Evolutionary conservation across 2,888 invertebrate species (phyloP).

Genomic region (Coleophora deauratella): DNA sequence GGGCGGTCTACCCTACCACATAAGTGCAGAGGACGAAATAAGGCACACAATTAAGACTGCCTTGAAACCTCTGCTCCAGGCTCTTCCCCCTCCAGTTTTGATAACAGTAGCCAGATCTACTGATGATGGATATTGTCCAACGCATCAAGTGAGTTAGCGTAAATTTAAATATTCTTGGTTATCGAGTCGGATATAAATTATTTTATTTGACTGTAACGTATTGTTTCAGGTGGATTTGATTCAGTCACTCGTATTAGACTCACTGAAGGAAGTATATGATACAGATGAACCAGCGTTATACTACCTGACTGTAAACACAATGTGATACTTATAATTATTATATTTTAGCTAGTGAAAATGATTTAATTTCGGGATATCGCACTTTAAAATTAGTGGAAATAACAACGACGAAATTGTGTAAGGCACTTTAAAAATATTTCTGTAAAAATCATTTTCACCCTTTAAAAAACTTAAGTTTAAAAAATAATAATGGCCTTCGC

Average conservation of each 20-base stretch:
- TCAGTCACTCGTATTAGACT: conserved; percentile 78
- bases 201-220: no score
- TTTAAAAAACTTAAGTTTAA: no score
- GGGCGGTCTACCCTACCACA: conserved; percentile 88
- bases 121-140: conserved; percentile 91
- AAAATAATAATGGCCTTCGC: no score
- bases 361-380: no score
- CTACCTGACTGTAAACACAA: conserved; percentile 48
- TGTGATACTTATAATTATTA: not conserved
- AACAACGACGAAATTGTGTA: no score
- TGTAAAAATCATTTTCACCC: no score
- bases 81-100: conserved; percentile 75
- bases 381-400: no score
- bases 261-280: conserved; percentile 67
- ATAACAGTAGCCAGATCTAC: conserved; percentile 90
- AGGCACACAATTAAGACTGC: conserved; percentile 71
- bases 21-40: conserved; percentile 81
- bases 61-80: conserved; percentile 74
- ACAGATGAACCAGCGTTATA: conserved; percentile 65
- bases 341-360: not conserved
- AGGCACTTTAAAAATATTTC: no score
- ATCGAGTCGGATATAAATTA: no score
- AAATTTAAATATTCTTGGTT: no score
- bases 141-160: conserved; percentile 70
- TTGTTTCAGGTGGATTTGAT: conserved; percentile 81